phyloP scores from a whole-genome alignment of 2,888 invertebrate genomes.

The Holacanthella duospinosa region DNA sequence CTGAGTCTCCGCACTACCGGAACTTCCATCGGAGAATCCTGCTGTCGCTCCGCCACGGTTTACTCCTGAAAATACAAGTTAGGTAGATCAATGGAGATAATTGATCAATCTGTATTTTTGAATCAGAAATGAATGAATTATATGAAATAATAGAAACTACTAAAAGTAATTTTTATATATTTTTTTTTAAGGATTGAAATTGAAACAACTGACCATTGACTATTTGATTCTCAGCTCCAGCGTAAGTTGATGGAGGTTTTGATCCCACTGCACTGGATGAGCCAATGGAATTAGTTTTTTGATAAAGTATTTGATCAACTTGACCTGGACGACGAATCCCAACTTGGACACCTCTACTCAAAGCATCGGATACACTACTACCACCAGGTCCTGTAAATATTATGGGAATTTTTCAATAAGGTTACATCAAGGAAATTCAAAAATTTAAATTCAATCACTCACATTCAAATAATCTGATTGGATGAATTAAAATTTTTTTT shows the following conservation, averaged over 20 bases:
- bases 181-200: not conserved
- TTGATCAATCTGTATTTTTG: not conserved
- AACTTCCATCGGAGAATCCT: constrained; percentile 4
- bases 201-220: constrained; percentile 10
- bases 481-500: no score
- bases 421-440: no score
- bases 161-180: not conserved
- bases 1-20: not conserved
- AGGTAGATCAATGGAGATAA: not conserved
- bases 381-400: not conserved
- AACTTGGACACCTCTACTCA: constrained; percentile 1
- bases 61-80: not conserved
- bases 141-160: no score
- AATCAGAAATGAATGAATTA: no score
- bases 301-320: not conserved
- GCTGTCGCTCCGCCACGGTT: constrained; percentile 2
- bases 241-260: constrained; percentile 2
- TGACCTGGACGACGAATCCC: constrained; percentile 7
- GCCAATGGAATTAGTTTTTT: not conserved
- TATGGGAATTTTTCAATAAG: not conserved
- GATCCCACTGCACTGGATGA: not conserved
- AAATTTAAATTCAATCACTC: no score
- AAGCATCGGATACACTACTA: not conserved
- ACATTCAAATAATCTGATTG: no score
- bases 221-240: not conserved